Evolutionary conservation across 2,797 vertebrate species (phyloP).

Genomic region (Parambassis ranga): DNA sequence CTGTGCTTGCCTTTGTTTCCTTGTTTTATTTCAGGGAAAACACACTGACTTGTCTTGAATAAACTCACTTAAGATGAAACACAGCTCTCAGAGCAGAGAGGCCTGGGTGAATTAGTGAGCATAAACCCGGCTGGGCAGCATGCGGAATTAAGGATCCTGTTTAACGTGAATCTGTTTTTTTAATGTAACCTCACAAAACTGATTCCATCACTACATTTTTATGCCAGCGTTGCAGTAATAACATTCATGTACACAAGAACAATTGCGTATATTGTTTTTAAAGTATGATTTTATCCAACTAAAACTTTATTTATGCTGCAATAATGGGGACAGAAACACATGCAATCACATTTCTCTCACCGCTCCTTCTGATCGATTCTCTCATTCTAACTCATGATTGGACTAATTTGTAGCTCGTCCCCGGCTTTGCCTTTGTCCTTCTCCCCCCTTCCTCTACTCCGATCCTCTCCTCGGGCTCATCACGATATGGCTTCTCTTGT

Average conservation of each 20-base stretch:
- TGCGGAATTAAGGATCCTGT: too few relatives aligned
- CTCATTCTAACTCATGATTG: constrained; percentile 73
- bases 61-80: constrained; percentile 76
- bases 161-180: too few relatives aligned
- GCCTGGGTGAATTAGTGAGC: constrained; percentile 27
- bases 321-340: constrained; percentile 5
- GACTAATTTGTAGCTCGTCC: constrained; percentile 73
- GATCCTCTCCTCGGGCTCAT: constrained; percentile 78
- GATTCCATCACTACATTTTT: constrained; percentile 20
- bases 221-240: neutral
- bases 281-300: neutral
- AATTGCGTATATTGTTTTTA: neutral
- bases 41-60: constrained; percentile 78
- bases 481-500: constrained; percentile 85
- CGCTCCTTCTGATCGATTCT: too few relatives aligned
- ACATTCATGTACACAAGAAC: too few relatives aligned
- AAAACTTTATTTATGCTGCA: constrained; percentile 4
- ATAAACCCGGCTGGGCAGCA: constrained; percentile 13
- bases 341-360: too few relatives aligned
- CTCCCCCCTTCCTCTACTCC: constrained; percentile 22
- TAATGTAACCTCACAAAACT: neutral
- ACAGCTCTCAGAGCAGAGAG: constrained; percentile 42
- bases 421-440: constrained; percentile 57
- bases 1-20: constrained; percentile 68
- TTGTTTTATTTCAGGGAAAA: constrained; percentile 74